Conservation (phyloP, 1,140 invertebrate species). For the Drosophila teissieri region DNA sequence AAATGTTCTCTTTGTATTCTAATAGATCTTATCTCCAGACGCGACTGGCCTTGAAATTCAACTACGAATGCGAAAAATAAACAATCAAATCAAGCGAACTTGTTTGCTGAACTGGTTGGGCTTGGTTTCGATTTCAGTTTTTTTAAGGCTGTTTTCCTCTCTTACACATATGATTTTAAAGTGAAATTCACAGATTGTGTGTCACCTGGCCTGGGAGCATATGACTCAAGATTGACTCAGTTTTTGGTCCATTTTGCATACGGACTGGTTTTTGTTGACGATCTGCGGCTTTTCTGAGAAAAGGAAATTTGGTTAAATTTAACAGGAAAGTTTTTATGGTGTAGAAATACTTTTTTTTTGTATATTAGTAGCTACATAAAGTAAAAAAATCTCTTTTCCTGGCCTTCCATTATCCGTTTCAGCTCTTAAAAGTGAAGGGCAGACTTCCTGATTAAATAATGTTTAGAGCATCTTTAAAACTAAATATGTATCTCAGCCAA, state of each 20-base stretch:
- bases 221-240: constrained; percentile 41
- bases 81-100: constrained; percentile 48
- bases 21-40: constrained; percentile 52
- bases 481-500: constrained; percentile 10
- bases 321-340: no score
- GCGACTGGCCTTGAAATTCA: constrained; percentile 63
- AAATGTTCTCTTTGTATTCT: constrained; percentile 65
- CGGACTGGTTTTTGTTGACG: constrained; percentile 15
- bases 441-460: constrained; percentile 14
- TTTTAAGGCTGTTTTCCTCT: constrained; percentile 25
- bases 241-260: constrained; percentile 36
- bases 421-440: not conserved
- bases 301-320: not conserved
- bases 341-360: no score
- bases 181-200: constrained; percentile 54
- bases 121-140: constrained; percentile 34
- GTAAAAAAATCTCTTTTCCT: no score
- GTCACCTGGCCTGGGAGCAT: constrained; percentile 36
- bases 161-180: constrained; percentile 43
- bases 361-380: no score
- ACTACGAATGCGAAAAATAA: constrained; percentile 34
- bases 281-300: constrained; percentile 39
- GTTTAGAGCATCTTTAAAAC: constrained; percentile 1
- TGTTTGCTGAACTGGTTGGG: constrained; percentile 42
- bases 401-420: not conserved